phyloP scores from a whole-genome alignment of 2,888 invertebrate genomes.

The Protophormia terraenovae region DNA sequence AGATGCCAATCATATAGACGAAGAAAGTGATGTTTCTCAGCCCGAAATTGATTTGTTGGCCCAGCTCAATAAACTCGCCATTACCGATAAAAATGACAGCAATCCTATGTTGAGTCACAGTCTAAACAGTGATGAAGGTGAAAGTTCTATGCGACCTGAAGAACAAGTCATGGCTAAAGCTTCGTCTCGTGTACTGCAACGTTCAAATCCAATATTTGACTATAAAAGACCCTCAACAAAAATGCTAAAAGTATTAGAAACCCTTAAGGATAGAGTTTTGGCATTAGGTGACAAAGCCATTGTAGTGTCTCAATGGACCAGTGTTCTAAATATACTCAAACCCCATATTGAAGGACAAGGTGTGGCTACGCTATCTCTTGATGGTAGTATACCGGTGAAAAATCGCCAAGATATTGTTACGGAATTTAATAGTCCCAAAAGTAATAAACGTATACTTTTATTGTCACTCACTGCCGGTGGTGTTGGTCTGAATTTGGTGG shows the following conservation, averaged over 20 bases:
- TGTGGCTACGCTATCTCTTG: conserved; percentile 86
- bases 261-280: conserved; percentile 83
- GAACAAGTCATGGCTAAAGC: conserved; percentile 83
- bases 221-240: conserved; percentile 85
- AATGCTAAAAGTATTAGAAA: conserved; percentile 84
- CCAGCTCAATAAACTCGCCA: conserved; percentile 85
- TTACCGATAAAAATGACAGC: conserved; percentile 77
- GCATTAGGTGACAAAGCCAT: conserved; percentile 86
- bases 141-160: conserved; percentile 66
- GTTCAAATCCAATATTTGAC: conserved; percentile 88
- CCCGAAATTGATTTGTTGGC: conserved; percentile 84
- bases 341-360: conserved; percentile 83
- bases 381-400: conserved; percentile 88
- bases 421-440: conserved; percentile 86
- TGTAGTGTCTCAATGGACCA: conserved; percentile 97
- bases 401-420: conserved; percentile 87
- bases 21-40: conserved; percentile 77
- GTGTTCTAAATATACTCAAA: conserved; percentile 88
- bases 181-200: conserved; percentile 84
- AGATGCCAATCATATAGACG: conserved; percentile 71
- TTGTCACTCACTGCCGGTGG: conserved; percentile 96
- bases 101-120: conserved; percentile 29
- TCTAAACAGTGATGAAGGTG: conserved; percentile 33
- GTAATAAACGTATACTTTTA: conserved; percentile 86
- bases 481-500: conserved; percentile 95